A percentile compares a stretch with the other conserved stretches of the same genome.
These are phyloP conservation scores for Myiozetetes cayanensis DNA, from an alignment of 2,113 vertebrate species.

Conservation along the genomic window DNA sequence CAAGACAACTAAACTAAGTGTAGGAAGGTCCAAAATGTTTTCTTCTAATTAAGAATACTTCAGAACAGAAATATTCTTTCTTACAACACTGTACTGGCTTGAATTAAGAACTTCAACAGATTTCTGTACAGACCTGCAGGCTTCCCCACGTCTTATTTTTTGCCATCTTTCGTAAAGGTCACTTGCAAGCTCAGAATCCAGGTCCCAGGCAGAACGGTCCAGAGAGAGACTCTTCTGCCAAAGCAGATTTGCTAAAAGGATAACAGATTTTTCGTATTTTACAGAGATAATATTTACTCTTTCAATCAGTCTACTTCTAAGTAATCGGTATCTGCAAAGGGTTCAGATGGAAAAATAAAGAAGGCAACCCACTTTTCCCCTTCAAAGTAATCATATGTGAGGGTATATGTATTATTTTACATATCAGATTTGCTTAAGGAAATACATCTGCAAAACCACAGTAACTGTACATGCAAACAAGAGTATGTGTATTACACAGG, in stretches of 20 bases:
- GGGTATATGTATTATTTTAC: not conserved
- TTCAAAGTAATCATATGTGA: not conserved
- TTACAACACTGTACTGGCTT: not conserved
- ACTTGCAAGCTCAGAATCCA: slow-evolving; percentile 86
- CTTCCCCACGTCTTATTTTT: slow-evolving; percentile 78
- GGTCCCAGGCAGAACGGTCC: slow-evolving; percentile 80
- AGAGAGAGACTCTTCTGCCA: slow-evolving; percentile 89
- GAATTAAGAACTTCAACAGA: not conserved
- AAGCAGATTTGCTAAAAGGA: slow-evolving; percentile 75
- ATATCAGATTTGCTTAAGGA: not conserved
- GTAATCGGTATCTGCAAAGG: not conserved
- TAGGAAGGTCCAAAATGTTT: not conserved
- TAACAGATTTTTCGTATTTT: slow-evolving; percentile 21
- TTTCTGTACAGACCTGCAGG: slow-evolving; percentile 83
- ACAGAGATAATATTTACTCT: not conserved
- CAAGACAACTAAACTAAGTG: not conserved
- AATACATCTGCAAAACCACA: not conserved
- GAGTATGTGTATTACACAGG: not conserved
- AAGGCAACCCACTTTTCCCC: not conserved
- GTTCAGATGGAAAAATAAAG: not conserved
- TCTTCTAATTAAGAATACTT: not conserved
- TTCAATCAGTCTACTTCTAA: not conserved
- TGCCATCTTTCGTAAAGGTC: slow-evolving; percentile 87
- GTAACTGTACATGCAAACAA: not conserved
- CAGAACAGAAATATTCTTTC: not conserved